Base-by-base conservation (phyloP, 2,113 vertebrate species). In the Tragelaphus buxtoni region DNA sequence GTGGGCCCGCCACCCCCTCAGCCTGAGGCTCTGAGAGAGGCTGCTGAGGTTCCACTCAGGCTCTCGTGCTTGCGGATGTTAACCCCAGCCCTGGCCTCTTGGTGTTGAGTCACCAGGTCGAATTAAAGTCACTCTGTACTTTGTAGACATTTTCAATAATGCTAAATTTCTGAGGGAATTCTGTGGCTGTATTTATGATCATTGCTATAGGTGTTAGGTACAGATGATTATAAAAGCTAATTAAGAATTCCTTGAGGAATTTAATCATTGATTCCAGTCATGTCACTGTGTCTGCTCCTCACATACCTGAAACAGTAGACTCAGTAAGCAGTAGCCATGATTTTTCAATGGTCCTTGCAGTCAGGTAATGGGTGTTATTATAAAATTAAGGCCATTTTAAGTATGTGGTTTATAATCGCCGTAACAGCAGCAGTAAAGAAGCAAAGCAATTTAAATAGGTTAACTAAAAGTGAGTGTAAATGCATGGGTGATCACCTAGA, bases 181-280 rank as follows among this genome's bases (percentile, higher is more conserved):
- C 51, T 32, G 12, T 45, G 74, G 12, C 39, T 9, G 60, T 49
- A 11, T 63, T 79, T 55, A 6, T 55, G 47, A 14, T 53, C 9
- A 5, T 47, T 60, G 35, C 39, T n/a, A 0, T 39, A 17, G 39
- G 30, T 9, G 1, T 61, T 39, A 58, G 49, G 65, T 58, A 53
- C 42, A 49, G 61, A 32, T 55, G 13, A 53, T 30, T 81, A 10
- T 32, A 53, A 97, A 90, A 84, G 79, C 32, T 55, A 63, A 91
- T 56, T 30, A 74, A 84, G 53, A 60, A 88, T 96, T n/a, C 69
- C 24, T 32, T 30, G 65, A 61, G 79, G 53, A 58, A 58, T 51
- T 30, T 89, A 61, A 80, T 81, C 32, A 20, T 58, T 56, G 35
- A 61, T 56, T 72, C 58, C 13, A 35, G 86, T 58, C 58, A 51